phyloP scores from a whole-genome alignment of 2,113 vertebrate genomes.

The Gobiocypris rarus region DNA sequence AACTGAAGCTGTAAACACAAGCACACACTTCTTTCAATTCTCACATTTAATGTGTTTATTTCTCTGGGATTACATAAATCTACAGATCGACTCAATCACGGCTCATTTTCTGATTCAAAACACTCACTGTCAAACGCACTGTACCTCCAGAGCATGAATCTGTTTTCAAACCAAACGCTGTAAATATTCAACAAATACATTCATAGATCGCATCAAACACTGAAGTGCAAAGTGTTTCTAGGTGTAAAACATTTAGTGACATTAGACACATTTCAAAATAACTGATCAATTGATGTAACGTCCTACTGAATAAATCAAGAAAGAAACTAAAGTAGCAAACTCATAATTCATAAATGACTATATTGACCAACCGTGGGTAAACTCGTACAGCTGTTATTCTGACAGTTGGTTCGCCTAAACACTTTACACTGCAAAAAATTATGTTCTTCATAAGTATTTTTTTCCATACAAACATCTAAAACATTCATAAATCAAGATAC shows the following conservation, averaged over 20 bases:
- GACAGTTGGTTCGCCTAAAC: too few species aligned
- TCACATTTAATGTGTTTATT: not conserved
- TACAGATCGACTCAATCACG: not conserved
- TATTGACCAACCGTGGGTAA: not conserved
- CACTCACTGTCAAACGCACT: not conserved
- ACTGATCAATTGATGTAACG: not conserved
- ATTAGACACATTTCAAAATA: not conserved
- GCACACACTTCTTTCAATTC: not conserved
- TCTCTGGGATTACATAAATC: not conserved
- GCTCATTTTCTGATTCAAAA: not conserved
- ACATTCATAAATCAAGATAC: too few species aligned
- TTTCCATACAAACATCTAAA: too few species aligned
- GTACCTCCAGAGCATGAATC: not conserved
- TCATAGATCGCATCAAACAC: not conserved
- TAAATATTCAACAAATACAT: not conserved
- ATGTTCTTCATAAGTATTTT: too few species aligned
- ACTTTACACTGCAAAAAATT: not conserved
- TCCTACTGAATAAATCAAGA: not conserved
- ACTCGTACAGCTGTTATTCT: not conserved
- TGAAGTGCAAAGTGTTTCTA: not conserved
- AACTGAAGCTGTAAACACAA: not conserved
- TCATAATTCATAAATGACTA: not conserved
- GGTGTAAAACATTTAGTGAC: not conserved
- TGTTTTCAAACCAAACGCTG: not conserved
- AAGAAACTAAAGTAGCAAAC: not conserved